A percentile compares a stretch with the other conserved stretches of the same genome.
phyloP scores from a whole-genome alignment of 2,113 vertebrate genomes.

The Mesocricetus auratus region DNA sequence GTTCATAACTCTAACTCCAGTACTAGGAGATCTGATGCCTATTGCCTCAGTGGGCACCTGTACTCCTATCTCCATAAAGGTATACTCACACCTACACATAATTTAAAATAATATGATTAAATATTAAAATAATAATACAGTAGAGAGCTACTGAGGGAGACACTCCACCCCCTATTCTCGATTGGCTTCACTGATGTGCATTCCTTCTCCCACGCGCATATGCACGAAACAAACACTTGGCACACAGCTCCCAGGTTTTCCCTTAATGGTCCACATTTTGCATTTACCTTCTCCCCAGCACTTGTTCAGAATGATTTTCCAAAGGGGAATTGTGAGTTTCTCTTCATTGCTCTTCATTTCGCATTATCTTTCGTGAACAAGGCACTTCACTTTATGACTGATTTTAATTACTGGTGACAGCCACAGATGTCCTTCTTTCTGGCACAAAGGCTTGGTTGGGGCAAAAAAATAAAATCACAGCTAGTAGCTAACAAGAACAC shows the following conservation, averaged over 20 bases:
- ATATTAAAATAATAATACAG: neutral
- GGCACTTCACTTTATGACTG: neutral
- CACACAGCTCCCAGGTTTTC: neutral
- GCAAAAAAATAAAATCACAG: conserved; percentile 11
- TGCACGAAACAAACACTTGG: neutral
- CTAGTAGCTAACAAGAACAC: conserved; percentile 35
- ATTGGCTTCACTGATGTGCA: neutral
- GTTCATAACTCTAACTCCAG: neutral
- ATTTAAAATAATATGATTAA: neutral
- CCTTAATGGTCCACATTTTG: neutral
- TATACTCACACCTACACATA: neutral
- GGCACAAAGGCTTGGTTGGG: conserved; percentile 58
- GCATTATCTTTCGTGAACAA: conserved; percentile 14
- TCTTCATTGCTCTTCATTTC: neutral
- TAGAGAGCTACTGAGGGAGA: neutral
- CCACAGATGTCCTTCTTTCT: neutral
- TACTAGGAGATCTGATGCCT: neutral
- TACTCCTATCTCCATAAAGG: neutral
- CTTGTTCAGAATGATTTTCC: conserved; percentile 50
- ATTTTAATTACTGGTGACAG: conserved; percentile 56
- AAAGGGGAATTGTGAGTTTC: neutral
- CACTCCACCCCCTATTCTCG: neutral
- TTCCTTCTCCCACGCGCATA: neutral
- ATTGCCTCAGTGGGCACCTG: neutral
- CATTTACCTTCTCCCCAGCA: neutral